Percentiles rank a stretch among this genome's conserved stretches.
Conservation (phyloP, 2,113 vertebrate species). For the Bombycilla garrulus region DNA sequence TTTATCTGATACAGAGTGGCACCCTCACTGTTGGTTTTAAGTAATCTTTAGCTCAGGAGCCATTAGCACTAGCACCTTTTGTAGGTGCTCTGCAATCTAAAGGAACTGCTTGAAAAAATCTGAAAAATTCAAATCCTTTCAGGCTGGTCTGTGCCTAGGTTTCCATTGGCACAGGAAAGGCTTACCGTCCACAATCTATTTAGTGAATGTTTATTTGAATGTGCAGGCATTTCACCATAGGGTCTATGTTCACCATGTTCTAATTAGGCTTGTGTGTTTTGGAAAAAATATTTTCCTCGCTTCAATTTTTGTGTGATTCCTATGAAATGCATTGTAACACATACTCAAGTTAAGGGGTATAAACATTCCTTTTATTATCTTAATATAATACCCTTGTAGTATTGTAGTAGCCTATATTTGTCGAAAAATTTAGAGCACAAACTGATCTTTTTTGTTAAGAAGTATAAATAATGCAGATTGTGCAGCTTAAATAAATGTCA, state of each 20-base stretch:
- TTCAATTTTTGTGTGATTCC: not conserved
- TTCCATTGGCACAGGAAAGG: not conserved
- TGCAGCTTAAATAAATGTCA: conserved; percentile 17
- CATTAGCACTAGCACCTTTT: not conserved
- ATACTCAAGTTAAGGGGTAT: not conserved
- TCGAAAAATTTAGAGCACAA: not conserved
- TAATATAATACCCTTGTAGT: not conserved
- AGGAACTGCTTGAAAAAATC: not conserved
- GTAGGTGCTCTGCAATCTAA: not conserved
- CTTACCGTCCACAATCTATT: not conserved
- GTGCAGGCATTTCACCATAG: not conserved
- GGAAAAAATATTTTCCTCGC: not conserved
- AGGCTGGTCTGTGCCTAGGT: not conserved
- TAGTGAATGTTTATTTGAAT: not conserved
- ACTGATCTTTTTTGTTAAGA: not conserved
- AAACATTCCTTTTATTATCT: not conserved
- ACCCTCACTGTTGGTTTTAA: not conserved
- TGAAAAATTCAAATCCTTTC: not conserved
- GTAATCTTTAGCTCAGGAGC: not conserved
- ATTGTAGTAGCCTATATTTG: not conserved
- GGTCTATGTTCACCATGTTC: not conserved
- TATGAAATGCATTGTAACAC: not conserved
- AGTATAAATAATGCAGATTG: not conserved
- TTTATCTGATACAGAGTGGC: not conserved
- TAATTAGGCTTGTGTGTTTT: not conserved